phyloP scores from a whole-genome alignment of 2,888 invertebrate species.

The Tenthredo notha region DNA sequence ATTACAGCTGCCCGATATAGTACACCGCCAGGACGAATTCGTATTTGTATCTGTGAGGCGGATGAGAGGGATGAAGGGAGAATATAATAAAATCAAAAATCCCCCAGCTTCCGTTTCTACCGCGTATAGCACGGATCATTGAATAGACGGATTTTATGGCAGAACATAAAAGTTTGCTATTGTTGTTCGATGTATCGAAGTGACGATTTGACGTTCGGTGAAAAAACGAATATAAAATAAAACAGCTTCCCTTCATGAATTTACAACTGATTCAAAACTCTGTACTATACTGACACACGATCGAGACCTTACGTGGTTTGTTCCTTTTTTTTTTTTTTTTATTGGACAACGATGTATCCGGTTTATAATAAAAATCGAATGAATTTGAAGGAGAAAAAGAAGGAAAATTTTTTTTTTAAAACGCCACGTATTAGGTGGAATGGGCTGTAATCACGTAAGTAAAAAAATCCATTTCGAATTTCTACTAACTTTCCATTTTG shows the following conservation, averaged over 20 bases:
- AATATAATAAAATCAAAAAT: conserved; percentile 52
- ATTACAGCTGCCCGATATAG: conserved; percentile 37
- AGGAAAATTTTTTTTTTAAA: too few relatives aligned
- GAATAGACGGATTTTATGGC: conserved; percentile 50
- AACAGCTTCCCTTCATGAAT: conserved; percentile 22
- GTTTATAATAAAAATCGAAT: background rate
- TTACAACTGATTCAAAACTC: conserved; percentile 28
- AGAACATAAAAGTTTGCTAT: conserved; percentile 48
- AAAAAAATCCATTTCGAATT: conserved; percentile 55
- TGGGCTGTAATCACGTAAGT: conserved; percentile 24
- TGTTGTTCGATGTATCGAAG: conserved; percentile 41
- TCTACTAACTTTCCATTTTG: conserved; percentile 77
- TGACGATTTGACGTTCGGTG: conserved; percentile 45
- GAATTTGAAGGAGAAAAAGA: background rate
- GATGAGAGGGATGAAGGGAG: conserved; percentile 14
- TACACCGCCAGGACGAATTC: conserved; percentile 31
- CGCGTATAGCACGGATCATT: conserved; percentile 51
- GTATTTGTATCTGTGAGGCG: conserved; percentile 44
- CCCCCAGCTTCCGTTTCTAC: conserved; percentile 44
- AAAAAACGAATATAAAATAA: conserved; percentile 1
- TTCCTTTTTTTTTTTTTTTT: background rate
- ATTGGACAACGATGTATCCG: too few relatives aligned
- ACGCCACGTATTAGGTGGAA: background rate
- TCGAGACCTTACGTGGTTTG: background rate
- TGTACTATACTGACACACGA: background rate